Evolutionary conservation across 2,113 vertebrate genomes (phyloP), one percentile per base, ranked within the genome.

Genomic region (Protomyctophum bolini): DNA sequence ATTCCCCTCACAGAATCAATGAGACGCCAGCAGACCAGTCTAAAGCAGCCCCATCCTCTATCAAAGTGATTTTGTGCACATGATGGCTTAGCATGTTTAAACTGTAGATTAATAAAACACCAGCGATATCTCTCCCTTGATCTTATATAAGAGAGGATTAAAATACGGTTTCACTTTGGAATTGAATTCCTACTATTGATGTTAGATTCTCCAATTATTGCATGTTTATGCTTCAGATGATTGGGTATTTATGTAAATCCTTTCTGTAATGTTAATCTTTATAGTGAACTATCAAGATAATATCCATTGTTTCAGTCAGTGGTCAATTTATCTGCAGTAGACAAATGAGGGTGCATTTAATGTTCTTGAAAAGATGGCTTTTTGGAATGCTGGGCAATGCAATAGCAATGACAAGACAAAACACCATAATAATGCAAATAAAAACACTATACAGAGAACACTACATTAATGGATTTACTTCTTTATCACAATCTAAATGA

Each of bases 11-110:
- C 79, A 72, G 73, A 68, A 79, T 79, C 77, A 60, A 75, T 73
- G 64, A 64, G 75, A 57, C 55, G 72, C 71, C 74, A 52, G 67
- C 74, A 52, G 67, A 15, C 52, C 7, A 28, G 74, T 65, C 56
- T 45, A 58, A 54, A 63, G 54, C 65, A 69, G 72, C 57, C 15
- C 5, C 50, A 48, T 69, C 33, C 66, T 61, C 63, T 75, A 73
- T 84, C 82, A 80, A 81, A 86, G 83, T 72, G 78, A 76, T 84
- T 76, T 74, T 73, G 64, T 68, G 69, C 75, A 71, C 74, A 63
- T 75, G 49, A 80, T 61, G 58, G 75, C 73, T 85, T 67, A 70
- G 72, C 45, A 70, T 90, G 78, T 87, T 88, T 86, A 87, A 82
- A 71, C 83, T 85, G 80, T 82, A 83, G 79, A 82, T 87, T 81